Percentiles rank a stretch among this genome's conserved stretches.
These are phyloP conservation scores for Bilobella aurantiaca DNA, from an alignment of 1,140 invertebrate genomes.

Conservation along the genomic window DNA sequence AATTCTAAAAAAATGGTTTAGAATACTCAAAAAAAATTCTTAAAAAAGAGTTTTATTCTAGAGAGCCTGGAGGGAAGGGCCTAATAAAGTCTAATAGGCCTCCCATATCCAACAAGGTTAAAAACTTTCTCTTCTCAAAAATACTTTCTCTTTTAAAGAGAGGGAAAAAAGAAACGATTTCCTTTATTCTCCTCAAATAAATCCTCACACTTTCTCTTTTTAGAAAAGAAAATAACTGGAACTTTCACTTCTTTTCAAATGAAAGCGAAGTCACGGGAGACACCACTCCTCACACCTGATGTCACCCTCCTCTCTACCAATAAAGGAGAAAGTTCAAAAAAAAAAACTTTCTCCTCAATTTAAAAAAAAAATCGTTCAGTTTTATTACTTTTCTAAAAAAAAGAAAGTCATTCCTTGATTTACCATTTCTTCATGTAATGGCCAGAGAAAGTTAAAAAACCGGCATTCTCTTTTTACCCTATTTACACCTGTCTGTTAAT, in stretches of 20 bases:
- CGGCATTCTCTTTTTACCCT: too few relatives aligned
- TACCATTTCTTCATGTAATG: too few relatives aligned
- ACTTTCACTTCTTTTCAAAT: not conserved
- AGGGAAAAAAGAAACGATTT: not conserved
- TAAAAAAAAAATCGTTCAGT: too few relatives aligned
- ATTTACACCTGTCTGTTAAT: too few relatives aligned
- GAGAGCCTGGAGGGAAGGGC: not conserved
- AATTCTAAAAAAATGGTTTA: too few relatives aligned
- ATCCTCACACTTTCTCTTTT: not conserved
- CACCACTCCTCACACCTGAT: not conserved
- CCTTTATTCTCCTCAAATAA: not conserved
- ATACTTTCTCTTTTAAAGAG: not conserved
- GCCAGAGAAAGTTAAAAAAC: too few relatives aligned
- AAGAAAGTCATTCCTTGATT: too few relatives aligned
- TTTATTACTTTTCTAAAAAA: too few relatives aligned
- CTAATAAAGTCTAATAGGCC: slow-evolving; percentile 2
- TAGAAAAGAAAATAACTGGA: too few relatives aligned
- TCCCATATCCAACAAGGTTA: not conserved
- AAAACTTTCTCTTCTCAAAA: not conserved
- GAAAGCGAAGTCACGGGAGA: not conserved
- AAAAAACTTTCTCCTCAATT: not conserved
- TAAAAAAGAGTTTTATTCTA: too few relatives aligned
- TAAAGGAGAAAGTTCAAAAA: not conserved
- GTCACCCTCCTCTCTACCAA: not conserved
- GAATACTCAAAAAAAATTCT: too few relatives aligned